Conservation (phyloP, 2,888 invertebrate species). For the Chrysodeixis includens region DNA sequence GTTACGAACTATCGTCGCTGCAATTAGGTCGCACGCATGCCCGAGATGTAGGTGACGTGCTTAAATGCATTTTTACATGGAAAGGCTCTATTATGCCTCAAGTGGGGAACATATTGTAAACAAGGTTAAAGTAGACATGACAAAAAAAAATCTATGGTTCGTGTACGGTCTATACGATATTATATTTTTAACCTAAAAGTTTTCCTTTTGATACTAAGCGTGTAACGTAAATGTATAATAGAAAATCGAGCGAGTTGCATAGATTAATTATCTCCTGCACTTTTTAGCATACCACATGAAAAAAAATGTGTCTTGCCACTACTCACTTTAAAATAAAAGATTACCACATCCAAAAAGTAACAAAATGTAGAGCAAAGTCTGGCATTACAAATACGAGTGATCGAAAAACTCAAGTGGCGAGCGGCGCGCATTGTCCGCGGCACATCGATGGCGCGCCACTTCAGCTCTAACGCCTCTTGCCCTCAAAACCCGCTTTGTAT, state of each 20-base stretch:
- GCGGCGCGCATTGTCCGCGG: conserved; percentile 56
- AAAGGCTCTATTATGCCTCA: not conserved
- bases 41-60: conserved; percentile 12
- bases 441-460: conserved; percentile 60
- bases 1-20: conserved; percentile 25
- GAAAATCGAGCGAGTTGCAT: too few relatives aligned
- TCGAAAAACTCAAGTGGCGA: conserved; percentile 54
- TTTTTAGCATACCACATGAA: not conserved
- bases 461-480: conserved; percentile 63
- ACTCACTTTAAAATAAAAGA: conserved; percentile 1
- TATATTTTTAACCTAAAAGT: too few relatives aligned
- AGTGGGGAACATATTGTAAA: not conserved
- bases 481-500: conserved; percentile 64
- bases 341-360: conserved; percentile 38
- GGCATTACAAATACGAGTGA: conserved; percentile 59
- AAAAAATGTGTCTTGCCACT: too few relatives aligned
- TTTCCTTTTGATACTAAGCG: too few relatives aligned
- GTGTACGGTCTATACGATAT: too few relatives aligned
- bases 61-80: not conserved
- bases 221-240: too few relatives aligned
- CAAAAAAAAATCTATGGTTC: too few relatives aligned
- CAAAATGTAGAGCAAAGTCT: conserved; percentile 53
- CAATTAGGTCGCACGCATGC: conserved; percentile 61
- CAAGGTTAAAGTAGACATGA: too few relatives aligned
- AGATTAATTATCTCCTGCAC: too few relatives aligned